Evolutionary conservation across 2,797 vertebrate species (phyloP).

Genomic region (Acropternis orthonyx): DNA sequence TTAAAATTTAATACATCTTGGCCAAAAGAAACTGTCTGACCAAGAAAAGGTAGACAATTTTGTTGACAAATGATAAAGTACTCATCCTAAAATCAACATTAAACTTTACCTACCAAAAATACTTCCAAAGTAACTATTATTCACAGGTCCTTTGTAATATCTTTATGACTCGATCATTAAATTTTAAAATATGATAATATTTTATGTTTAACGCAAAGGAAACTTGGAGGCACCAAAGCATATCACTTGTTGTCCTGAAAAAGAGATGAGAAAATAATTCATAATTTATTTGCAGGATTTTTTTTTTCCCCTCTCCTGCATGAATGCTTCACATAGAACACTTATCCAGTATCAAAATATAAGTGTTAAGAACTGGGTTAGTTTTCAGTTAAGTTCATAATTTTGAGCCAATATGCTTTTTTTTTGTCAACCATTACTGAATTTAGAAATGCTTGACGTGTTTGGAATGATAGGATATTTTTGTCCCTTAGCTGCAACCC

Average conservation of each 20-base stretch:
- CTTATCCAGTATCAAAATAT: not conserved
- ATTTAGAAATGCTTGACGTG: not conserved
- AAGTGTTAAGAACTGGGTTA: not conserved
- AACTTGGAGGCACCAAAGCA: conserved; percentile 9
- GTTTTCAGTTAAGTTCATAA: not conserved
- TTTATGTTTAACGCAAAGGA: conserved; percentile 23
- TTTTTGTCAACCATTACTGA: not conserved
- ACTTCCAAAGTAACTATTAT: not conserved
- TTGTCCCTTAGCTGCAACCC: not conserved
- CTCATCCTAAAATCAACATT: conserved; percentile 2
- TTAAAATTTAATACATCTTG: not conserved
- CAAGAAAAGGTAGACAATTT: not conserved
- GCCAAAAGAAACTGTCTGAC: not conserved
- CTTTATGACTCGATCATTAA: conserved; percentile 17
- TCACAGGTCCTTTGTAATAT: not conserved
- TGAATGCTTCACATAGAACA: not conserved
- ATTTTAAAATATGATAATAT: conserved; percentile 42
- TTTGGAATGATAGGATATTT: not conserved
- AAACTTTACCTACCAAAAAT: not conserved
- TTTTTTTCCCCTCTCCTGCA: not conserved
- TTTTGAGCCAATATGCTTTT: not conserved
- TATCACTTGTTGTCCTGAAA: not conserved
- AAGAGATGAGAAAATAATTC: conserved; percentile 30
- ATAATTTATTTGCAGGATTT: conserved; percentile 35
- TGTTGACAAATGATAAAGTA: not conserved